These are phyloP conservation scores for Peromyscus polionotus DNA, from an alignment of 2,113 vertebrate genomes.

Conservation along the genomic window DNA sequence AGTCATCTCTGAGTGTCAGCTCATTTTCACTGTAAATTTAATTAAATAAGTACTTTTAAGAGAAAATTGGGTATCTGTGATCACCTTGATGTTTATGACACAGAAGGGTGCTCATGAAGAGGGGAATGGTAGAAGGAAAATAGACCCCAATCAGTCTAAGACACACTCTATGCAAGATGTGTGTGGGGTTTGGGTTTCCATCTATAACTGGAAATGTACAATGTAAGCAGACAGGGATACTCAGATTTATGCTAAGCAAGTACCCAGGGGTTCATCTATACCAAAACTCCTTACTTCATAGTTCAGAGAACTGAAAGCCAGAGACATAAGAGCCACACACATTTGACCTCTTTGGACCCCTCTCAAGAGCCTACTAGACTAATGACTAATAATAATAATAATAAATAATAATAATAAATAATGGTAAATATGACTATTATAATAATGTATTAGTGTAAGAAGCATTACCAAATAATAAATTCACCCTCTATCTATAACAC, in stretches of 20 bases:
- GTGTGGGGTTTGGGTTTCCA: background rate
- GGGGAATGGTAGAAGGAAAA: background rate
- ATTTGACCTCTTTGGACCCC: background rate
- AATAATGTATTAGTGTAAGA: background rate
- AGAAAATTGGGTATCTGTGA: background rate
- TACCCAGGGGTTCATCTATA: background rate
- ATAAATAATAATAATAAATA: background rate
- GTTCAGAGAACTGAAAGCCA: slow-evolving; percentile 4
- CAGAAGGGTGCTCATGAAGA: background rate
- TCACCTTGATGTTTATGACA: background rate
- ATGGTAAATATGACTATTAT: too few species aligned
- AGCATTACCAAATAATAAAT: background rate
- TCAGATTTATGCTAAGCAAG: slow-evolving; percentile 21
- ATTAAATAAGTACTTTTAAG: background rate
- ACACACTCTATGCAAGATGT: background rate
- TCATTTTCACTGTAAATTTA: slow-evolving; percentile 3
- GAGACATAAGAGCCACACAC: background rate
- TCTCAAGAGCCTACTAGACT: background rate
- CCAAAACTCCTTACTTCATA: background rate
- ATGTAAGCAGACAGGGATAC: background rate
- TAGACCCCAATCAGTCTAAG: background rate
- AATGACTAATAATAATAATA: background rate
- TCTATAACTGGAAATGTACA: background rate
- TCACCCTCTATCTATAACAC: background rate
- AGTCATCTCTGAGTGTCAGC: background rate